phyloP scores from a whole-genome alignment of 2,888 invertebrate species.

The Lobophora halterata region DNA sequence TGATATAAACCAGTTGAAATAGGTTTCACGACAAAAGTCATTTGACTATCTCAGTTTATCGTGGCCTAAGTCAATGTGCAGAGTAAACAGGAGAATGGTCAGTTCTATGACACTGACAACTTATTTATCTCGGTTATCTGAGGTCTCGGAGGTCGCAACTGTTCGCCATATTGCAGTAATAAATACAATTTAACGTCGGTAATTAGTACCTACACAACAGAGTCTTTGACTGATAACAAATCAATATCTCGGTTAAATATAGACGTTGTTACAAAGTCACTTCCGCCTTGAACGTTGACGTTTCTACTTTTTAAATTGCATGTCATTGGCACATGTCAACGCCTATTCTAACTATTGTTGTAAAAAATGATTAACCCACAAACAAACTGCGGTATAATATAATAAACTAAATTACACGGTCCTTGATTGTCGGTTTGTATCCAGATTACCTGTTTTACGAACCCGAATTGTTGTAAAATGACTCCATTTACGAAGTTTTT shows the following conservation, averaged over 20 bases:
- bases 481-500: conserved; percentile 68
- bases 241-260: conserved; percentile 61
- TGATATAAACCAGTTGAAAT: conserved; percentile 45
- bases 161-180: conserved; percentile 61
- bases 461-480: conserved; percentile 68
- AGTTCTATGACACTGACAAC: conserved; percentile 67
- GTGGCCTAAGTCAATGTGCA: conserved; percentile 45
- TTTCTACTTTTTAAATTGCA: conserved; percentile 62
- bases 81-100: conserved; percentile 63
- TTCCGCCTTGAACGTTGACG: conserved; percentile 64
- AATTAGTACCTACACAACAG: conserved; percentile 63
- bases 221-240: conserved; percentile 75
- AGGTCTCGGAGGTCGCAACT: conserved; percentile 55
- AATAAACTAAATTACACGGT: conserved; percentile 70
- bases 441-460: conserved; percentile 72
- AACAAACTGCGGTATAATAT: conserved; percentile 70
- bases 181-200: conserved; percentile 76
- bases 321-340: conserved; percentile 72
- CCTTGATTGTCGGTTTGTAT: conserved; percentile 69
- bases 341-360: conserved; percentile 66
- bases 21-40: conserved; percentile 39
- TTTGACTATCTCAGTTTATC: conserved; percentile 25
- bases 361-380: conserved; percentile 56
- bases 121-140: conserved; percentile 57
- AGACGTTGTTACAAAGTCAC: conserved; percentile 57